These are phyloP conservation scores for Steinernema feltiae DNA, from an alignment of 1,140 invertebrate genomes.

Conservation along the genomic window DNA sequence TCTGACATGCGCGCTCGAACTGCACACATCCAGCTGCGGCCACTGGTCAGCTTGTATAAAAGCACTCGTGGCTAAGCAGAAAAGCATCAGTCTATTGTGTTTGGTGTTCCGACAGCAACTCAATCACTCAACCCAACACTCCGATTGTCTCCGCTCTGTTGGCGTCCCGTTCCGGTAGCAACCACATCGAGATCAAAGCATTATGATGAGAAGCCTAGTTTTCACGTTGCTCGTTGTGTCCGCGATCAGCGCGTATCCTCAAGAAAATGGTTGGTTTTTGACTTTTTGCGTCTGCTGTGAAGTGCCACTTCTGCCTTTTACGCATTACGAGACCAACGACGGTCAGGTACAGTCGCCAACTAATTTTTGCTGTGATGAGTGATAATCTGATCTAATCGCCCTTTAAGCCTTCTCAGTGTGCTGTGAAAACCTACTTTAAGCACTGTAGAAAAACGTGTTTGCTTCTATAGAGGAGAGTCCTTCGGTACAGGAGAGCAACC, in stretches of 20 bases:
- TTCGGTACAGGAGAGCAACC: slow-evolving; percentile 23
- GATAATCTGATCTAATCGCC: slow-evolving; percentile 14
- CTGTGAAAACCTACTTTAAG: background rate
- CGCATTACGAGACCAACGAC: too few species aligned
- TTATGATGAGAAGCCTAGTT: background rate
- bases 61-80: background rate
- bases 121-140: background rate
- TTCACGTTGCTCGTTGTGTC: slow-evolving; percentile 5
- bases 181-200: background rate
- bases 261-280: slow-evolving; percentile 5
- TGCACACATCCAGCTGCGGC: background rate
- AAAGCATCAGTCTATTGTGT: slow-evolving; percentile 1
- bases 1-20: slow-evolving; percentile 12
- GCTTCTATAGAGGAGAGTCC: slow-evolving; percentile 27
- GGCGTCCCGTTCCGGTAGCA: background rate
- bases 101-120: background rate
- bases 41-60: background rate
- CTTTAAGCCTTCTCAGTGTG: background rate
- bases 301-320: background rate
- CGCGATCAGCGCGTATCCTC: slow-evolving; percentile 11
- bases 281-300: background rate
- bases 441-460: background rate
- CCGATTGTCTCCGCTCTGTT: background rate
- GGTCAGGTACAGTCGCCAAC: slow-evolving; percentile 17
- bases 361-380: slow-evolving; percentile 17